These are phyloP conservation scores for Eilema sororculum DNA, from an alignment of 2,888 invertebrate genomes.

Conservation along the genomic window DNA sequence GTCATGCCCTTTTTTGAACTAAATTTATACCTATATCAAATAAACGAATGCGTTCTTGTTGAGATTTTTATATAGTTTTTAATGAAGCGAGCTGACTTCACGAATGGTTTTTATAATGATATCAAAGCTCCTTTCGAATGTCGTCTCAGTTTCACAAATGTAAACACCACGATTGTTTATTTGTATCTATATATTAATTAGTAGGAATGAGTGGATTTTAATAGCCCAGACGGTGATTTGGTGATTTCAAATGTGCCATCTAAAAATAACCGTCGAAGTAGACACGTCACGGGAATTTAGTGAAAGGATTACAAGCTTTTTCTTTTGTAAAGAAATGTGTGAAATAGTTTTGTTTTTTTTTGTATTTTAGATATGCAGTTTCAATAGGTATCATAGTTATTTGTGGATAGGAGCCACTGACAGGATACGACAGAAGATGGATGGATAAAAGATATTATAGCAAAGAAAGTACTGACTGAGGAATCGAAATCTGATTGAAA, in stretches of 20 bases:
- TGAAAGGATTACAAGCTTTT: conserved; percentile 11
- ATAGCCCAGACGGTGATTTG: conserved; percentile 8
- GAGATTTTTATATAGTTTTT: background rate
- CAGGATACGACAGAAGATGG: too few relatives aligned
- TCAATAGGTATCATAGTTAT: background rate
- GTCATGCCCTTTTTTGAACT: too few relatives aligned
- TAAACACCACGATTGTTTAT: conserved; percentile 9
- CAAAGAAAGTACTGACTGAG: background rate
- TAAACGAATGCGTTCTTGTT: background rate
- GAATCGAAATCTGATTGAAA: background rate
- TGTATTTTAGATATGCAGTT: background rate
- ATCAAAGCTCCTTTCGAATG: background rate
- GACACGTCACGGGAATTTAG: conserved; percentile 18
- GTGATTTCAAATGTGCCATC: conserved; percentile 4
- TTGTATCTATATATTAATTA: conserved; percentile 17
- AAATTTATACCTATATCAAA: too few relatives aligned
- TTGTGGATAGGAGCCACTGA: too few relatives aligned
- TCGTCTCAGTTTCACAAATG: background rate
- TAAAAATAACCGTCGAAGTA: conserved; percentile 14
- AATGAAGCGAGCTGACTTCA: background rate
- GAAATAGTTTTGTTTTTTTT: background rate
- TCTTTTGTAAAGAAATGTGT: conserved; percentile 12
- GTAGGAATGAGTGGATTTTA: conserved; percentile 12
- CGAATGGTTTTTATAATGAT: background rate
- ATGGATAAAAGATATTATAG: background rate